These are phyloP conservation scores for Cheilosia grossa DNA, from an alignment of 2,888 invertebrate genomes.

Conservation along the genomic window DNA sequence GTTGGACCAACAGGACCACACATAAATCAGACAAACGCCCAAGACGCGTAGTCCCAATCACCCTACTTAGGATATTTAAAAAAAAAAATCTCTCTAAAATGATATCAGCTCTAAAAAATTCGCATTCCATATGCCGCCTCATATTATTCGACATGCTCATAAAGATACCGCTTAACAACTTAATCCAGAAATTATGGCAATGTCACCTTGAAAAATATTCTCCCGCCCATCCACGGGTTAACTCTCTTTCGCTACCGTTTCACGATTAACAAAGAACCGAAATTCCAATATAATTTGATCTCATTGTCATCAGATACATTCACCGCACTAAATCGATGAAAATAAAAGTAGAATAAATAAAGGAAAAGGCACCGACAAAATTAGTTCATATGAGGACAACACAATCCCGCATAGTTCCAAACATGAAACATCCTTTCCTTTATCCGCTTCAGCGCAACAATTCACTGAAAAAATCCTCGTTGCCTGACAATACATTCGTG, in stretches of 20 bases:
- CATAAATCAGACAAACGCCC: too few relatives aligned
- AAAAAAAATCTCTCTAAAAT: neutral
- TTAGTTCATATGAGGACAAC: conserved; percentile 51
- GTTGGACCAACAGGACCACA: too few relatives aligned
- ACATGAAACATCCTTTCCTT: conserved; percentile 31
- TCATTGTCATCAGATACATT: conserved; percentile 52
- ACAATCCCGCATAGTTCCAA: conserved; percentile 19
- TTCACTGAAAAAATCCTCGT: conserved; percentile 57
- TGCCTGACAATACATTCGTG: conserved; percentile 47
- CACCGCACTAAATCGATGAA: conserved; percentile 30
- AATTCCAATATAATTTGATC: conserved; percentile 52
- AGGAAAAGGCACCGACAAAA: conserved; percentile 51
- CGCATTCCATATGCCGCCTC: neutral
- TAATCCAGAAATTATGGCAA: conserved; percentile 47
- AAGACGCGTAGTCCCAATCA: too few relatives aligned
- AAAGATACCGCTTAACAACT: conserved; percentile 16
- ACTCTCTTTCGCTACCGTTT: conserved; percentile 36
- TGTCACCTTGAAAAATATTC: conserved; percentile 8
- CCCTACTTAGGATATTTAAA: too few relatives aligned
- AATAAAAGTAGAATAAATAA: conserved; percentile 53
- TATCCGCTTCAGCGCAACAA: conserved; percentile 56
- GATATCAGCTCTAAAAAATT: neutral
- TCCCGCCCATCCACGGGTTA: neutral
- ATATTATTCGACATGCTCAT: neutral
- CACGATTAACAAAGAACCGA: conserved; percentile 32